A percentile compares a stretch with the other conserved stretches of the same genome.
phyloP scores from a whole-genome alignment of 2,797 vertebrate genomes.

The Lepilemur septentrionalis region DNA sequence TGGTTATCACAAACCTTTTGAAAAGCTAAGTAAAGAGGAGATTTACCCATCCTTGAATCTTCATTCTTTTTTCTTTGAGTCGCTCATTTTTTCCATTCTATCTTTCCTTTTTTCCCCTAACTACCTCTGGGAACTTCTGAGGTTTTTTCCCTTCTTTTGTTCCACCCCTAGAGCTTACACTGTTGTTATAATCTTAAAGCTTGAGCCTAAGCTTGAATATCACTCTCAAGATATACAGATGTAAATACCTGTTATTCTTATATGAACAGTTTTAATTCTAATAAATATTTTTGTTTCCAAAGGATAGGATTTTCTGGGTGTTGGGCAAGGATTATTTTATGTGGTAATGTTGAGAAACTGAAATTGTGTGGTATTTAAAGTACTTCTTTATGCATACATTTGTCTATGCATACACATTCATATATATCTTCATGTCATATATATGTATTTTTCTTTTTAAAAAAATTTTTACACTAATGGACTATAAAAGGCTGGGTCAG shows the following conservation, averaged over 20 bases:
- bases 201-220: constrained; percentile 3
- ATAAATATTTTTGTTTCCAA: neutral
- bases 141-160: constrained; percentile 23
- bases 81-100: constrained; percentile 15
- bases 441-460: neutral
- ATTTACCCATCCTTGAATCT: constrained; percentile 72
- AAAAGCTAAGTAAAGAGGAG: constrained; percentile 68
- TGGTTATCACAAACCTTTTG: constrained; percentile 73
- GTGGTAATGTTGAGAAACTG: neutral
- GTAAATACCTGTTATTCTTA: neutral
- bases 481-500: neutral
- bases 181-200: constrained; percentile 48
- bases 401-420: neutral
- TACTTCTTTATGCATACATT: constrained; percentile 10
- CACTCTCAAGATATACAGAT: neutral
- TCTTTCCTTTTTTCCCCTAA: constrained; percentile 15
- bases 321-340: neutral
- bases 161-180: neutral
- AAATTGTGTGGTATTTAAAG: neutral
- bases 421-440: neutral
- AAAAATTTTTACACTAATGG: neutral
- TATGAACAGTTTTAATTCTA: constrained; percentile 30
- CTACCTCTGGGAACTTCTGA: constrained; percentile 57
- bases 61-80: constrained; percentile 41
- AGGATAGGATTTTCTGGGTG: neutral